Conservation (phyloP, 2,888 invertebrate species). For the Hylaea fasciaria region DNA sequence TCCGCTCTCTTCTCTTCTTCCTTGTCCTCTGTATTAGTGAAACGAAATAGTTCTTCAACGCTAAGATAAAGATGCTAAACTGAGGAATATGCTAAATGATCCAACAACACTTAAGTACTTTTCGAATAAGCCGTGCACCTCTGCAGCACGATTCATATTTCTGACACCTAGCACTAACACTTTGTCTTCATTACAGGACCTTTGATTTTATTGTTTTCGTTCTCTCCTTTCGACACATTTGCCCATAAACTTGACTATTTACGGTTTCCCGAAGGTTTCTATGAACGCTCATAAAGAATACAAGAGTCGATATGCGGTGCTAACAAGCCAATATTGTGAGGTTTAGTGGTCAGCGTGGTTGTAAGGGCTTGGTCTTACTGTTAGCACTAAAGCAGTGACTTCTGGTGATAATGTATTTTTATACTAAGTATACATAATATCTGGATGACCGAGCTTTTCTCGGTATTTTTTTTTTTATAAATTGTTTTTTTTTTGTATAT, state of each 20-base stretch:
- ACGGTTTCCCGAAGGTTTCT: constrained; percentile 41
- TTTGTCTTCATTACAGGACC: constrained; percentile 12
- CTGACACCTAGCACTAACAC: background rate
- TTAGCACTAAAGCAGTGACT: background rate
- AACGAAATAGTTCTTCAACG: too few relatives aligned
- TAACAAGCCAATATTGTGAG: constrained; percentile 75
- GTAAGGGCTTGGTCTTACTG: constrained; percentile 42
- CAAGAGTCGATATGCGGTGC: constrained; percentile 54
- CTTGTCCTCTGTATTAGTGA: too few relatives aligned
- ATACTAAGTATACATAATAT: too few relatives aligned
- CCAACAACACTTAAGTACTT: background rate
- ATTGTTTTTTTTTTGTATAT: too few relatives aligned
- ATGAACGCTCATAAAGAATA: constrained; percentile 57
- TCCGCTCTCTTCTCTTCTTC: too few relatives aligned
- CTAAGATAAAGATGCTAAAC: too few relatives aligned
- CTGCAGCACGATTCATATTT: background rate
- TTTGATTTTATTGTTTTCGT: constrained; percentile 12
- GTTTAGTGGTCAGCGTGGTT: constrained; percentile 65
- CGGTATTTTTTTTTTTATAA: too few relatives aligned
- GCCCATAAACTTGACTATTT: constrained; percentile 39
- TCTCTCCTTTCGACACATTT: constrained; percentile 25
- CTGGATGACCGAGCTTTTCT: too few relatives aligned
- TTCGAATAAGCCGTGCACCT: background rate
- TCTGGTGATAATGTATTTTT: too few relatives aligned
- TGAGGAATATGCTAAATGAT: background rate